Evolutionary conservation across 30 jellyfish, hydroid and myxozoan genomes (phyloP), one percentile per base, ranked within the genome.

Genomic region (Cassiopea andromeda): DNA sequence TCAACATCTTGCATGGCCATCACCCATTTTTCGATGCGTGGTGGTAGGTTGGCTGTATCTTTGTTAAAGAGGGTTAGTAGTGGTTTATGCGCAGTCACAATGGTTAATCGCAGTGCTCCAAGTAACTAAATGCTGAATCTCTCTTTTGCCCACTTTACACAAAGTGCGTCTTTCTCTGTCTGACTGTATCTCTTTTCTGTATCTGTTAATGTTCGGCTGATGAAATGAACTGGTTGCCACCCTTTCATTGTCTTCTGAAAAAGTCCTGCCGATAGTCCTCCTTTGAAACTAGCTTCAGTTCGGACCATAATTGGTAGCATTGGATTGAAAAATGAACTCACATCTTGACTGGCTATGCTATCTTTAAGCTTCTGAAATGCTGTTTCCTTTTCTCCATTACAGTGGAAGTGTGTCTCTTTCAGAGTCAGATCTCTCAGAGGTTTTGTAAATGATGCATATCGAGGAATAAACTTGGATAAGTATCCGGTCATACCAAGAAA

Each of bases 1-100:
- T 74, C 61, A 46, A 74, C 83, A 66, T 74, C 83, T 74, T 0
- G 83, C 83, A 74, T 74, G 83, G 7, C 83, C 83, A 74, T 74
- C 60, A 9, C 83, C 83, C 83, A 74, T 74, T 46, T 74, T 13
- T 74, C 83, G 7, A 74, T 74, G 9, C 83, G 58, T 38, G 83
- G 83, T 46, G 61, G 83, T 5, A 74, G 83, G 58, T 74, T 74
- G 48, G 66, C 58, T 74, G 83, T 74, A 16, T 69, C 83, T 46
- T 60, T 68, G 77, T 68, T 68, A 68, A 68, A 68, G 77, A 68
- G 77, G 45, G 77, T 68, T 6, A 43, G 47, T 43, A 68, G 17
- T 68, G 77, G 77, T 14, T 68, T 68, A 43, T 14, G 15, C 15
- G 77, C 47, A 17, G 77, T 68, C 8, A 68, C 47, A 43, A 68